Conservation (phyloP, 2,113 vertebrate genomes). For the Gorsachius goisagi region DNA sequence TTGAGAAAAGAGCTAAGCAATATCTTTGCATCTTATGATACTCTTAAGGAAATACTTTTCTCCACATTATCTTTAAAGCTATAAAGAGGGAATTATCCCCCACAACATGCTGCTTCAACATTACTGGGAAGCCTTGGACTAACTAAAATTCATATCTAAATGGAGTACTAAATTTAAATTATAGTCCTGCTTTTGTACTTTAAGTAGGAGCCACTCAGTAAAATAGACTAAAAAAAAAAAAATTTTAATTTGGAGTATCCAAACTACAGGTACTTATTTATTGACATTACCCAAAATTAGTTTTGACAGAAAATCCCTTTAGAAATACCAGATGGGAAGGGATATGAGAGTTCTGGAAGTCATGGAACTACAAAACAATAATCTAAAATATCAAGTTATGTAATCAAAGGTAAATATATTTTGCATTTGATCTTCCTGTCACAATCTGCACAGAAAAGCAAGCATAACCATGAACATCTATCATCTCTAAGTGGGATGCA, state of each 20-base stretch:
- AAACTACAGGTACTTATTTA: not conserved
- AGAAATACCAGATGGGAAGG: not conserved
- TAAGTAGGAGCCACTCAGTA: not conserved
- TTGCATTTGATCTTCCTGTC: not conserved
- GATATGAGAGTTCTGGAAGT: not conserved
- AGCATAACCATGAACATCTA: not conserved
- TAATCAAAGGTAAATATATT: not conserved
- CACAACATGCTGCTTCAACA: not conserved
- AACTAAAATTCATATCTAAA: not conserved
- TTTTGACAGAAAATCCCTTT: not conserved
- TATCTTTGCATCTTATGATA: slow-evolving; percentile 7
- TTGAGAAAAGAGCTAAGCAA: not conserved
- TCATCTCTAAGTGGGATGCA: not conserved
- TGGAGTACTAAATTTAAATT: not conserved
- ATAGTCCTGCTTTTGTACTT: not conserved
- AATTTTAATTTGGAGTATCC: not conserved
- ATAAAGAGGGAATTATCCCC: not conserved
- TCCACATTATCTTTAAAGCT: not conserved
- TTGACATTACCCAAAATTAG: not conserved
- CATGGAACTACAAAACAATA: not conserved
- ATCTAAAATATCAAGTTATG: not conserved
- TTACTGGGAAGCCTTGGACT: not conserved
- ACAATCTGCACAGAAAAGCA: not conserved
- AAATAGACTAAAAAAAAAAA: not conserved
- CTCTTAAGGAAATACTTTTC: not conserved